Conservation (phyloP, 2,797 vertebrate species). For the Danio jaintianensis region DNA sequence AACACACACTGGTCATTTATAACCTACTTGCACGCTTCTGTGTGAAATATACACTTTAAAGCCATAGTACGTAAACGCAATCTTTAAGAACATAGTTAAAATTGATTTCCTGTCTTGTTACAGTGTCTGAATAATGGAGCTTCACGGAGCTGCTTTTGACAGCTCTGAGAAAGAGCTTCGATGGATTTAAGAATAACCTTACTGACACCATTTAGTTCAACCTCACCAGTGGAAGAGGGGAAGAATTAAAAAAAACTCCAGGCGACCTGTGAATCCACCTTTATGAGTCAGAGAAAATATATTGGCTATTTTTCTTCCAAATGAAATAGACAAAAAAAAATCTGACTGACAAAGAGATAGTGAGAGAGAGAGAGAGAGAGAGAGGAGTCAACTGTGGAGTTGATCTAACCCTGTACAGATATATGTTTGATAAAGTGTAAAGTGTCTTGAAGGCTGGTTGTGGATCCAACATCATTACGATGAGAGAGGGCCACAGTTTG, state of each 20-base stretch:
- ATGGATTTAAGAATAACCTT: constrained; percentile 18
- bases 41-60: neutral
- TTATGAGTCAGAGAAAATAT: constrained; percentile 4
- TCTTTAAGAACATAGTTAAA: constrained; percentile 3
- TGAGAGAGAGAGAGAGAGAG: neutral
- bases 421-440: constrained; percentile 68
- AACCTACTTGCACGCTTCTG: neutral
- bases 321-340: constrained; percentile 26
- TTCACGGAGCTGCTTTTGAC: constrained; percentile 27
- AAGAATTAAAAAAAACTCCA: constrained; percentile 55
- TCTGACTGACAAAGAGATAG: constrained; percentile 11
- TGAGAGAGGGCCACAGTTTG: constrained; percentile 73
- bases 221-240: constrained; percentile 65
- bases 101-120: constrained; percentile 6
- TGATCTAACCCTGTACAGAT: constrained; percentile 68
- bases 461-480: constrained; percentile 78
- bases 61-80: neutral
- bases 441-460: constrained; percentile 55
- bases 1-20: neutral
- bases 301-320: constrained; percentile 1
- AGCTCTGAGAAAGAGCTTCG: neutral
- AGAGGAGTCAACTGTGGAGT: constrained; percentile 67
- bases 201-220: constrained; percentile 64
- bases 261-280: constrained; percentile 41
- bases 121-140: neutral